Conservation (phyloP, 2,797 vertebrate genomes). For the Aphelocoma californica region DNA sequence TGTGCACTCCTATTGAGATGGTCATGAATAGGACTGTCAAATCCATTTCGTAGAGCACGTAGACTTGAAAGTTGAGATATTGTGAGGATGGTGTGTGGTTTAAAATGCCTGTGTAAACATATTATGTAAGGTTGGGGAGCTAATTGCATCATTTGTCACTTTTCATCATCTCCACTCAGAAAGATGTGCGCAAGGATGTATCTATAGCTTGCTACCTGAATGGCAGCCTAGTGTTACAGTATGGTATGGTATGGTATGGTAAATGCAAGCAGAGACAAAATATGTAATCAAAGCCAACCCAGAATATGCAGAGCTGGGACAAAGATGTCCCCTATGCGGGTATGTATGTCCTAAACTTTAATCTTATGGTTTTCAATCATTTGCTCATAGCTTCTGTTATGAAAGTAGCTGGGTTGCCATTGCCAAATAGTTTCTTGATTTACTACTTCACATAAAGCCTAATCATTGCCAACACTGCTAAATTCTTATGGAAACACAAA, state of each 20-base stretch:
- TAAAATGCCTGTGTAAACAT: slow-evolving; percentile 52
- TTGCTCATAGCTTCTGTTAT: background rate
- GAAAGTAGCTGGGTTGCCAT: background rate
- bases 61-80: slow-evolving; percentile 39
- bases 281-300: background rate
- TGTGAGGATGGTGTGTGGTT: slow-evolving; percentile 24
- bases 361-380: background rate
- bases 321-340: background rate
- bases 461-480: background rate
- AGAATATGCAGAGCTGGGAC: background rate
- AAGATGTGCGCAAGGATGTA: background rate
- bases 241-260: background rate
- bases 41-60: slow-evolving; percentile 45
- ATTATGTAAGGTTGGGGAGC: slow-evolving; percentile 49
- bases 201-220: background rate
- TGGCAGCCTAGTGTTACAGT: background rate
- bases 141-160: slow-evolving; percentile 54
- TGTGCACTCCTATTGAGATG: slow-evolving; percentile 44
- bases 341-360: background rate
- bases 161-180: slow-evolving; percentile 30
- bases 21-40: slow-evolving; percentile 47
- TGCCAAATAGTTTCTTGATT: background rate
- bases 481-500: background rate
- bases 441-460: background rate
- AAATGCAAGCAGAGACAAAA: background rate